phyloP scores from a whole-genome alignment of 2,113 vertebrate genomes.

The Tragelaphus imberbis region DNA sequence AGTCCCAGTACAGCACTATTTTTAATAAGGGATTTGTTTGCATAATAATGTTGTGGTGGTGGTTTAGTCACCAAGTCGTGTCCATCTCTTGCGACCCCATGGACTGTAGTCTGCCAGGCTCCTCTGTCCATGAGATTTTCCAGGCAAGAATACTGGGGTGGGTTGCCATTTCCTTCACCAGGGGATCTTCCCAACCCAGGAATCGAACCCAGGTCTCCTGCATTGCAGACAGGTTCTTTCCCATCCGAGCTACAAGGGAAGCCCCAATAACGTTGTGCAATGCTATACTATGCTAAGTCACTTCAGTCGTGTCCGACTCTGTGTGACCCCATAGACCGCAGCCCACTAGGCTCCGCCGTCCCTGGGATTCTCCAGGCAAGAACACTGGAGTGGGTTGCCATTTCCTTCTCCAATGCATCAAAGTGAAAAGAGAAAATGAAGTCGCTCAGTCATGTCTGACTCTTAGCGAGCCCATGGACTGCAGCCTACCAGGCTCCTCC shows the following conservation, averaged over 20 bases:
- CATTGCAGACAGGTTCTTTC: background rate
- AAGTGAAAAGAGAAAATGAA: no score
- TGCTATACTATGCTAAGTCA: no score
- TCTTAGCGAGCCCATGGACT: no score
- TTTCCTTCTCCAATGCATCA: no score
- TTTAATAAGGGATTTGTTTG: background rate
- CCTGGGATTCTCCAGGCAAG: no score
- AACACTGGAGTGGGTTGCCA: no score
- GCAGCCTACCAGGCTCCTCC: no score
- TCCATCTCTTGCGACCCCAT: background rate
- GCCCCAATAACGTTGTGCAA: background rate
- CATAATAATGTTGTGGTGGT: background rate
- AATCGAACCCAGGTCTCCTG: background rate
- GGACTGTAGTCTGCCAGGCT: background rate
- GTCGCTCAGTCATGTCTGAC: no score
- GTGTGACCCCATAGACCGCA: no score
- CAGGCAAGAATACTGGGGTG: background rate
- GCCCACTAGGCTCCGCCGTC: no score
- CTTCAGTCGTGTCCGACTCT: no score
- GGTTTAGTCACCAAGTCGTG: accelerated
- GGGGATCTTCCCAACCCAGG: background rate
- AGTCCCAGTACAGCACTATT: background rate
- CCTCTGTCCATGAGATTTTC: background rate
- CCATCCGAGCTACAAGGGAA: background rate
- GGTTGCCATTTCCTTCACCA: background rate